These are phyloP conservation scores for Cotesia glomerata DNA, from an alignment of 1,140 invertebrate species.

Conservation along the genomic window DNA sequence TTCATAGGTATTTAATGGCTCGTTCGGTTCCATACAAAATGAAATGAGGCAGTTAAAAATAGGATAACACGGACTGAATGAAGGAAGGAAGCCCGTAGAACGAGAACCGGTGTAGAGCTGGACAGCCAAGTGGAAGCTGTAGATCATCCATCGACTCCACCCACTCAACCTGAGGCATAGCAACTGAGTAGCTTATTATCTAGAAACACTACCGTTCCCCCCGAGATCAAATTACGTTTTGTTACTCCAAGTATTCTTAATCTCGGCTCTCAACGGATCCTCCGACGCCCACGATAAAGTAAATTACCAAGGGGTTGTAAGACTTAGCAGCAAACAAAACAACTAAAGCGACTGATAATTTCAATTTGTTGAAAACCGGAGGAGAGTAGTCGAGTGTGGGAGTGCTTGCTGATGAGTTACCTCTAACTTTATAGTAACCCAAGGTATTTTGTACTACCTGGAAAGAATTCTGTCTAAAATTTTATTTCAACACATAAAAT, in stretches of 20 bases:
- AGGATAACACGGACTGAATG: not conserved
- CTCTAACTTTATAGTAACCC: no score
- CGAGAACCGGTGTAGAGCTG: conserved; percentile 16
- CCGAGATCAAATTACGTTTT: not conserved
- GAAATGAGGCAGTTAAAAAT: no score
- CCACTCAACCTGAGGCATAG: conserved; percentile 23
- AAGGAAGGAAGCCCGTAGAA: conserved; percentile 17
- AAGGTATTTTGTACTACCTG: no score
- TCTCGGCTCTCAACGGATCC: conserved; percentile 28
- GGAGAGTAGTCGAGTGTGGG: not conserved
- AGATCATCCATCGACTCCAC: conserved; percentile 34
- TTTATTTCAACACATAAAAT: no score
- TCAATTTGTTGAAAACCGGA: not conserved
- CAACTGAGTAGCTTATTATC: conserved; percentile 28
- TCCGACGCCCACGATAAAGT: not conserved
- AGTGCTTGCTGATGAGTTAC: conserved; percentile 17
- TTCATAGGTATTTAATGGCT: no score
- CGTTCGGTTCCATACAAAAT: no score
- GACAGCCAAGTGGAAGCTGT: conserved; percentile 12
- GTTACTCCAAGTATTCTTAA: conserved; percentile 4
- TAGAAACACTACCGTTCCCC: conserved; percentile 30
- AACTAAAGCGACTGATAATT: no score
- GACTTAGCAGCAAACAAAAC: no score
- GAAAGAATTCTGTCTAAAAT: no score
- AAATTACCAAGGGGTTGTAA: no score